A percentile compares a stretch with the other conserved stretches of the same genome.
Conservation (phyloP, 2,888 invertebrate species). For the Danaus chrysippus region DNA sequence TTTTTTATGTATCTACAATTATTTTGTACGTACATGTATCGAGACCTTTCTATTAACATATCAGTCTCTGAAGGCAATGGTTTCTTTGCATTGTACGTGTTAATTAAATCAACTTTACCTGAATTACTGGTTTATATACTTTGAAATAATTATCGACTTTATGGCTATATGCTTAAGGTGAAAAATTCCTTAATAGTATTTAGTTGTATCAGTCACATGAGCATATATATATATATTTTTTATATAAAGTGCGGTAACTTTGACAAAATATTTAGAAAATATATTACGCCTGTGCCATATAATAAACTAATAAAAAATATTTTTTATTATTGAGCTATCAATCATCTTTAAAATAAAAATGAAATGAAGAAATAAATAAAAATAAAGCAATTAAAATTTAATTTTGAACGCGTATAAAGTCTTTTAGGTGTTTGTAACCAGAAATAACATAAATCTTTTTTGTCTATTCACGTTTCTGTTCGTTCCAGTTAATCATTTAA, state of each 20-base stretch:
- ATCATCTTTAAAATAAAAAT: no score
- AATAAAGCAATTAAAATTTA: no score
- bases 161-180: neutral
- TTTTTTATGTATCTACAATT: neutral
- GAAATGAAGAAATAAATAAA: no score
- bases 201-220: neutral
- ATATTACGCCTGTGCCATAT: no score
- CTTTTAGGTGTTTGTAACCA: no score
- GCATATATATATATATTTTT: neutral
- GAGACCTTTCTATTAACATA: conserved; percentile 21
- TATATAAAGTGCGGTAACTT: neutral
- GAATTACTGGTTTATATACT: conserved; percentile 24
- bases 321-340: no score
- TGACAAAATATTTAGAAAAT: neutral
- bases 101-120: conserved; percentile 45
- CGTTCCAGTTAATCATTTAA: no score
- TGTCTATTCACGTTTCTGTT: no score
- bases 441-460: no score
- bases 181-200: neutral
- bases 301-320: no score
- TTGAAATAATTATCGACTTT: neutral
- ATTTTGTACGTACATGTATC: neutral
- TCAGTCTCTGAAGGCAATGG: conserved; percentile 22
- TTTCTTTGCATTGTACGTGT: conserved; percentile 34
- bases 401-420: no score